Conservation (phyloP, 2,888 invertebrate species). For the Lasius fuliginosus region DNA sequence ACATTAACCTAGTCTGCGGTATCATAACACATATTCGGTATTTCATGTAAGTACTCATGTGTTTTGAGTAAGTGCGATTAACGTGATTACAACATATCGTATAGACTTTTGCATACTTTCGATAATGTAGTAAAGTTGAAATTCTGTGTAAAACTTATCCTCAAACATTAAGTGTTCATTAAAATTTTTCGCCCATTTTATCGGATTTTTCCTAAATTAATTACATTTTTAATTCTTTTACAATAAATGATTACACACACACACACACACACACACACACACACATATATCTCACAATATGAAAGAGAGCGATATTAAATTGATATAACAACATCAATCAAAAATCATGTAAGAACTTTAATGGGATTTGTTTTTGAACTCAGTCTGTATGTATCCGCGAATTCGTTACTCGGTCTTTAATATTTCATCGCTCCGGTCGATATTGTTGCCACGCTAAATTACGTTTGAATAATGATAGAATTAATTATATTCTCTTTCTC, state of each 20-base stretch:
- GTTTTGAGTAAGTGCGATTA: background rate
- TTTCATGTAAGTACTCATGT: background rate
- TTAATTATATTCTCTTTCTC: constrained; percentile 57
- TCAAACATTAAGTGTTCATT: background rate
- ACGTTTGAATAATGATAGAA: constrained; percentile 8
- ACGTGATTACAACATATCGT: background rate
- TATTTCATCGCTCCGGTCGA: constrained; percentile 55
- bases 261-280: too few species aligned
- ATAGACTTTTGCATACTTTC: background rate
- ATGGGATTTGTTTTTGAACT: constrained; percentile 11
- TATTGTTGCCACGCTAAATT: constrained; percentile 52
- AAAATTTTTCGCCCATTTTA: background rate
- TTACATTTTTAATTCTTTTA: background rate
- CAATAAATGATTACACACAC: background rate
- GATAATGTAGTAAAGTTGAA: background rate
- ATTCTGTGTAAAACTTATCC: background rate
- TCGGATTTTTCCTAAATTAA: background rate
- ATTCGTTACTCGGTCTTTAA: constrained; percentile 37
- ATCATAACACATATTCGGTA: constrained; percentile 22
- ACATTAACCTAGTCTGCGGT: background rate
- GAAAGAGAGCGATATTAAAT: too few species aligned
- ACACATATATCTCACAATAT: too few species aligned
- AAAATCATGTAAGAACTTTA: background rate
- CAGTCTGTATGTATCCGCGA: background rate
- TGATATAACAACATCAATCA: too few species aligned